Base-by-base conservation (phyloP, 1,140 invertebrate species). In the Nasonia giraulti region DNA sequence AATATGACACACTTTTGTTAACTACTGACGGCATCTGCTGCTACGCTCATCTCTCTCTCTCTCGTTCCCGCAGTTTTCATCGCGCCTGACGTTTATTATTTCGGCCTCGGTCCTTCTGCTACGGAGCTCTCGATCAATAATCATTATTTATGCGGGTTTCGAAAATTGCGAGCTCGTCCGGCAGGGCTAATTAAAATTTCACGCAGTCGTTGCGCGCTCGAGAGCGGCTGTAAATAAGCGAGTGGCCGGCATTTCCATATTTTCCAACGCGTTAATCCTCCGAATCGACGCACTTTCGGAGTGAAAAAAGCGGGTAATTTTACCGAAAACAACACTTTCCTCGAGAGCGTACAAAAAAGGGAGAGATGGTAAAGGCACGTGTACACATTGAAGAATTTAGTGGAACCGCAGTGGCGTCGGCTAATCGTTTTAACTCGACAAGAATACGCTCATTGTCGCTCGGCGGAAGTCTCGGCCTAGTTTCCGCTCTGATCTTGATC, bases 1-100 rank as follows among this genome's bases (percentile, higher is more conserved):
- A 82, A 75, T 82, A 82, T 82, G 71, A 75, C 80, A 75, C 33
- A 75, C 17, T 82, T 82, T 66, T 47, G 69, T 73, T 69, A 27
- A 27, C 68, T 44, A 47, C 78, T 33, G 69, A 71, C 69, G 69
- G 23, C 31, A 71, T 2, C 31, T 23, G 23, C 33, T 31, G 68
- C 68, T 71, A 37, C 31, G 8, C 68, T 23, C 68, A 17, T 40
- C 31, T 12, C 20, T 76, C 40, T 23, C 27, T 27, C 1, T 27
- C 27, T 27, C 27, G 23, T 33, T 1, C 12, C 5, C 5, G 14
- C 68, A 68, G 62, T 69, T 69, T 68, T 80, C 78, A 69, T 80
- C 37, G 20, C 37, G 10, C 31, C 14, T 79, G 66, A 80, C 66
- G 37, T 69, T 80, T 47, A 80, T 80, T 80, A 66, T 68, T 68